Evolutionary conservation across 2,888 invertebrate genomes (phyloP).

Genomic region (Tinea trinotella): DNA sequence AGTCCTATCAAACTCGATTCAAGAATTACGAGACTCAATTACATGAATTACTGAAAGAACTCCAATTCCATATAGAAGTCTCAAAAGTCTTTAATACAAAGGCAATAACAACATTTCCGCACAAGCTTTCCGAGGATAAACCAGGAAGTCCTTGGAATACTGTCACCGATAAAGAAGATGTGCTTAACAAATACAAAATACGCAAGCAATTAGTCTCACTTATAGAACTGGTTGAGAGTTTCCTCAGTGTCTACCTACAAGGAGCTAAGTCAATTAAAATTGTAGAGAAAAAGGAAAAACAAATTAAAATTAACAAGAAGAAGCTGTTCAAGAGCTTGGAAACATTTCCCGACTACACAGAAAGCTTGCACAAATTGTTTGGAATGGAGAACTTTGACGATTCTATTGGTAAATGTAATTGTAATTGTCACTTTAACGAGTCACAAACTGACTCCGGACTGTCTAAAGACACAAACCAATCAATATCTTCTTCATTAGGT

Average conservation of each 20-base stretch:
- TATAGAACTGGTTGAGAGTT: conserved; percentile 42
- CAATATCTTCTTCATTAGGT: conserved; percentile 57
- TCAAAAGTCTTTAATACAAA: conserved; percentile 49
- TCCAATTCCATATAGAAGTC: conserved; percentile 58
- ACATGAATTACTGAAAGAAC: conserved; percentile 47
- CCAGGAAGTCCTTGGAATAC: conserved; percentile 42
- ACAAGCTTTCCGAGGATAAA: conserved; percentile 27
- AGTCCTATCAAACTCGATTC: conserved; percentile 46
- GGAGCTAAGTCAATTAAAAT: conserved; percentile 12
- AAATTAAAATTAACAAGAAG: conserved; percentile 35
- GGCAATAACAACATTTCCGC: conserved; percentile 38
- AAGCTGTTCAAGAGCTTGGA: conserved; percentile 47
- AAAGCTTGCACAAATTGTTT: conserved; percentile 50
- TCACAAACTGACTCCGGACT: conserved; percentile 42
- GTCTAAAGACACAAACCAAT: conserved; percentile 40
- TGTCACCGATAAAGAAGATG: conserved; percentile 47
- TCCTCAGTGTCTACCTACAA: conserved; percentile 37
- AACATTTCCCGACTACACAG: conserved; percentile 55
- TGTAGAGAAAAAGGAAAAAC: conserved; percentile 26
- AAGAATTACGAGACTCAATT: conserved; percentile 46
- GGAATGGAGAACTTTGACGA: conserved; percentile 26
- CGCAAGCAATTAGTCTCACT: conserved; percentile 44
- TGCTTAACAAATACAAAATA: conserved; percentile 39
- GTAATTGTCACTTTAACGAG: conserved; percentile 36
- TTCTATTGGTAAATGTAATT: conserved; percentile 30